These are phyloP conservation scores for Enteromius argenteus DNA, from an alignment of 2,797 vertebrate genomes.

Conservation along the genomic window DNA sequence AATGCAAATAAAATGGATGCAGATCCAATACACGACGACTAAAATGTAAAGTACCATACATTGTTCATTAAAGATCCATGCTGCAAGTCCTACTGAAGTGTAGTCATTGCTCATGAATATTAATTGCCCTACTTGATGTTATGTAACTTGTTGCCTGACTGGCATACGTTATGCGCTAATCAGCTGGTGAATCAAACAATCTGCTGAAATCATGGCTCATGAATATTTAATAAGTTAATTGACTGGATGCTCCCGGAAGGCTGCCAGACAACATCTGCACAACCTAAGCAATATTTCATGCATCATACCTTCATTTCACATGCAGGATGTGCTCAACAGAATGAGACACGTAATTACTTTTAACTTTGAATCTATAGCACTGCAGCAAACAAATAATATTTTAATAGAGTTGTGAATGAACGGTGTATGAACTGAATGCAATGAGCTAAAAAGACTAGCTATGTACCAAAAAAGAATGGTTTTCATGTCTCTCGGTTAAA, in stretches of 20 bases:
- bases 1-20: not conserved
- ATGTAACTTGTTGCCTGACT: not conserved
- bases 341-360: not conserved
- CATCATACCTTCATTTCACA: not conserved
- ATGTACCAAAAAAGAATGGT: not conserved
- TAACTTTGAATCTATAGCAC: not conserved
- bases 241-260: slow-evolving; percentile 12
- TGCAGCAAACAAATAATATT: not conserved
- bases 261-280: not conserved
- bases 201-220: not conserved
- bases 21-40: not conserved
- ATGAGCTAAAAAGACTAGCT: not conserved
- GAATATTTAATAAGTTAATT: slow-evolving; percentile 12
- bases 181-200: slow-evolving; percentile 9
- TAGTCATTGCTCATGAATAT: slow-evolving; percentile 1
- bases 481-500: not conserved
- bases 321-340: not conserved
- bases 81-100: not conserved
- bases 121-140: not conserved
- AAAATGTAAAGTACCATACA: not conserved
- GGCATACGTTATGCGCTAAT: not conserved
- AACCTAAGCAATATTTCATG: not conserved
- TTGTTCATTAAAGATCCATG: not conserved
- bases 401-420: too few relatives aligned
- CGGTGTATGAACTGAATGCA: not conserved